Evolutionary conservation across 2,888 invertebrate genomes (phyloP).

Genomic region (Aporophyla lueneburgensis): DNA sequence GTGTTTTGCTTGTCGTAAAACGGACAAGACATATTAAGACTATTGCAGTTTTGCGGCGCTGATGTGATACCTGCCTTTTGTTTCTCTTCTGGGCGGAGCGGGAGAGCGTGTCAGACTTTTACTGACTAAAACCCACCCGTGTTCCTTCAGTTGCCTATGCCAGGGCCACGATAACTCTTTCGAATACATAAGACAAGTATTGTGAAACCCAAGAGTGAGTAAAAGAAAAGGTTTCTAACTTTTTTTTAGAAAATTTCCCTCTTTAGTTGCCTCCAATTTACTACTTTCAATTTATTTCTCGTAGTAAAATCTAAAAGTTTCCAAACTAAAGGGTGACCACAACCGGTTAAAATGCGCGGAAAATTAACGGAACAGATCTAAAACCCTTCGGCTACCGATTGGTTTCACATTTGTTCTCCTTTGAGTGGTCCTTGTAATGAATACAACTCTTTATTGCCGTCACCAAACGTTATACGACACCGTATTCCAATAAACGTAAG

Average conservation of each 20-base stretch:
- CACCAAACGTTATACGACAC: background rate
- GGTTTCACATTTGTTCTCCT: slow-evolving; percentile 67
- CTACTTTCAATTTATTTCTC: background rate
- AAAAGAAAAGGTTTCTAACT: background rate
- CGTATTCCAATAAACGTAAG: background rate
- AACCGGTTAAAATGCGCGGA: slow-evolving; percentile 43
- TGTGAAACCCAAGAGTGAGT: background rate
- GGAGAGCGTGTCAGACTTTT: too few species aligned
- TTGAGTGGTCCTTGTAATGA: slow-evolving; percentile 55
- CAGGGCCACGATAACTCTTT: too few species aligned
- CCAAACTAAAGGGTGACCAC: slow-evolving; percentile 10
- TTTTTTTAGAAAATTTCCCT: background rate
- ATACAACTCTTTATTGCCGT: slow-evolving; percentile 11
- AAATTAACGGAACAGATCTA: slow-evolving; percentile 60
- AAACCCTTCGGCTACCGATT: slow-evolving; percentile 66
- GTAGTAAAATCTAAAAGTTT: slow-evolving; percentile 17
- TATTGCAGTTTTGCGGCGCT: too few species aligned
- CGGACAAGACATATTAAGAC: too few species aligned
- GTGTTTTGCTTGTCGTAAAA: too few species aligned
- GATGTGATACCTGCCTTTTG: too few species aligned
- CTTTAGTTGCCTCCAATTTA: background rate
- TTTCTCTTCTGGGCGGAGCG: too few species aligned
- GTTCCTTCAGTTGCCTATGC: too few species aligned
- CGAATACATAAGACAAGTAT: too few species aligned
- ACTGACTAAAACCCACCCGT: too few species aligned